Percentiles rank a stretch among this genome's conserved stretches.
phyloP scores from a whole-genome alignment of 2,113 vertebrate species.

The Corynorhinus townsendii region DNA sequence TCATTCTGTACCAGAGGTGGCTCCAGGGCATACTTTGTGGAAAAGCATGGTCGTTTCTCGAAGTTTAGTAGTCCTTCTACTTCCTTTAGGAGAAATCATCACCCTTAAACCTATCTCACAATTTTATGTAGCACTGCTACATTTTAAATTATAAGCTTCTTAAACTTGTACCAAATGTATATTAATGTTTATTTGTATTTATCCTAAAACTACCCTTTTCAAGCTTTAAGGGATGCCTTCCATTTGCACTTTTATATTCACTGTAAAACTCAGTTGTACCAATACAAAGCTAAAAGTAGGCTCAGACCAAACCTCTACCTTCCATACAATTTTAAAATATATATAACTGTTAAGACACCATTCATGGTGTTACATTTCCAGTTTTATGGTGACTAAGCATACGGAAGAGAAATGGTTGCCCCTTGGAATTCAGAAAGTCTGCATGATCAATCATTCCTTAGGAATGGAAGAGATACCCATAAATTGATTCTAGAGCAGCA shows the following conservation, averaged over 20 bases:
- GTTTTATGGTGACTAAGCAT: neutral
- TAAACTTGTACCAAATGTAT: neutral
- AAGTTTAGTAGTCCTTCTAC: neutral
- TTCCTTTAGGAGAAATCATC: neutral
- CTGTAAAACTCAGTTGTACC: neutral
- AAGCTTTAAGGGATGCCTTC: neutral
- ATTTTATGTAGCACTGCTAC: neutral
- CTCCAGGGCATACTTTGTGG: neutral
- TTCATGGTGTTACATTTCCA: neutral
- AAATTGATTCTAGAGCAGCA: neutral
- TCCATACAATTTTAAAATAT: neutral
- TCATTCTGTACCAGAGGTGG: neutral
- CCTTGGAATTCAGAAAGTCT: neutral
- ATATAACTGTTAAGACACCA: neutral
- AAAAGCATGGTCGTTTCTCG: neutral
- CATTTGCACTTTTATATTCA: neutral
- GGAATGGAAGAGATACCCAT: neutral
- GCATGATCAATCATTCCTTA: neutral
- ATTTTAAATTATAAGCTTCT: neutral
- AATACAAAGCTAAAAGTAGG: neutral
- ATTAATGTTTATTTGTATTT: neutral
- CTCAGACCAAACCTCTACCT: neutral
- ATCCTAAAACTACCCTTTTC: neutral
- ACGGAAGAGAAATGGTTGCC: neutral
- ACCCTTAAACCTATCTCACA: neutral